Percentiles rank a stretch among this genome's conserved stretches.
Evolutionary conservation across 1,140 invertebrate species (phyloP).

Genomic region (Amphibalanus amphitrite): DNA sequence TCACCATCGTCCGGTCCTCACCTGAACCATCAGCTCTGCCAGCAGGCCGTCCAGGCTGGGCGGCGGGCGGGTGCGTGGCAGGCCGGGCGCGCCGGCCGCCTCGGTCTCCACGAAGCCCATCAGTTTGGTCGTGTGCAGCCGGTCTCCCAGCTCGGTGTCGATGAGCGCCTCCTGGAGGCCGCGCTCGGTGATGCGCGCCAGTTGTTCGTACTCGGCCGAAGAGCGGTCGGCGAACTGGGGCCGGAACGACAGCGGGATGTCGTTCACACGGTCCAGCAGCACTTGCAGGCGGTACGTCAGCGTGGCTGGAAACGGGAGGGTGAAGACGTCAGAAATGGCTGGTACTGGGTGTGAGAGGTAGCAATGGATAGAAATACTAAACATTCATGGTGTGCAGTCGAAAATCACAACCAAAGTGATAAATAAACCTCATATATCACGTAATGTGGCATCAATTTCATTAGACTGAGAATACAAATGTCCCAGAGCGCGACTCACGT

Average conservation of each 20-base stretch:
- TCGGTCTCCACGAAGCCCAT: background rate
- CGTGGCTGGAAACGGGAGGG: conserved; percentile 11
- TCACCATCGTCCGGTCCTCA: too few relatives aligned
- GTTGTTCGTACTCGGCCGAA: conserved; percentile 14
- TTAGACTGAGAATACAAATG: too few relatives aligned
- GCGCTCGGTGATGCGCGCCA: conserved; percentile 12
- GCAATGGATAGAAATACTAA: too few relatives aligned
- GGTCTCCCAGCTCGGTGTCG: conserved; percentile 9
- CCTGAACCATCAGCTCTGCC: conserved; percentile 16
- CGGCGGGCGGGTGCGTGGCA: too few relatives aligned
- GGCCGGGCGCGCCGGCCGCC: too few relatives aligned
- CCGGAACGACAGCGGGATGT: conserved; percentile 14
- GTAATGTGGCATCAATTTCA: too few relatives aligned
- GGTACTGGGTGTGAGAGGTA: too few relatives aligned
- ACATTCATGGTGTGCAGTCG: too few relatives aligned
- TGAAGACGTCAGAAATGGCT: too few relatives aligned
- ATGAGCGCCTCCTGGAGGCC: conserved; percentile 15
- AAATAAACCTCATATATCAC: too few relatives aligned
- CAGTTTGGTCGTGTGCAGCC: background rate
- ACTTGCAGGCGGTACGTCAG: conserved; percentile 14
- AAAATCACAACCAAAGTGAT: too few relatives aligned
- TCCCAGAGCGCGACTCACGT: conserved; percentile 12
- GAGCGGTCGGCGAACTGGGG: conserved; percentile 13
- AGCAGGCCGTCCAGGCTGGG: conserved; percentile 12
- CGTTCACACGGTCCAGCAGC: conserved; percentile 16